These are phyloP conservation scores for Chascanopsetta lugubris DNA, from an alignment of 2,113 vertebrate genomes.

Conservation along the genomic window DNA sequence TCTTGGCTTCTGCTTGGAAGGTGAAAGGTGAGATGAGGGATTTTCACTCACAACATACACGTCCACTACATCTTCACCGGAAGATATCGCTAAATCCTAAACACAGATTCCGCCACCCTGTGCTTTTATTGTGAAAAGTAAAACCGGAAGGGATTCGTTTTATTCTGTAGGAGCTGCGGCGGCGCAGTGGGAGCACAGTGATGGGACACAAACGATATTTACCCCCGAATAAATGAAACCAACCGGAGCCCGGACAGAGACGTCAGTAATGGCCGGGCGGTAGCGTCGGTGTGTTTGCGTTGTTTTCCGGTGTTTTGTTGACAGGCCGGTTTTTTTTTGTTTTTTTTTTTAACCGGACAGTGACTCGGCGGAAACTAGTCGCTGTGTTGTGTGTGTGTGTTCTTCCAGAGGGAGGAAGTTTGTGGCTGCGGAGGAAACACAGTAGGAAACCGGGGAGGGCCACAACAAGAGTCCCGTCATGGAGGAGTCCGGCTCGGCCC, in stretches of 20 bases:
- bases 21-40: no score
- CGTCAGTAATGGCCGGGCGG: background rate
- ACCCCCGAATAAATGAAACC: constrained; percentile 23
- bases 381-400: no score
- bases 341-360: no score
- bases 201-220: constrained; percentile 55
- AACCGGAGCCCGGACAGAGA: background rate
- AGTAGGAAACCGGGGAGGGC: constrained; percentile 51
- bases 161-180: background rate
- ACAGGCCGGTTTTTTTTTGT: no score
- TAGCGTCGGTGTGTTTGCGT: background rate
- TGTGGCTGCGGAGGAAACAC: constrained; percentile 41
- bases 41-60: no score
- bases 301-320: background rate
- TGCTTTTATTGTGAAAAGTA: constrained; percentile 29
- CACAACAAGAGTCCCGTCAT: constrained; percentile 70
- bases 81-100: background rate
- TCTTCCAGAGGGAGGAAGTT: constrained; percentile 56
- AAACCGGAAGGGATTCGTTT: background rate
- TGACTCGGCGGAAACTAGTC: constrained; percentile 17
- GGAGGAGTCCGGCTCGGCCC: constrained; percentile 84
- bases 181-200: constrained; percentile 36
- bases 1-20: no score
- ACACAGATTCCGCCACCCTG: background rate
- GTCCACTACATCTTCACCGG: no score